Percentiles rank a stretch among this genome's conserved stretches.
phyloP scores from a whole-genome alignment of 1,140 invertebrate genomes.

The Hesperophylax magnus region DNA sequence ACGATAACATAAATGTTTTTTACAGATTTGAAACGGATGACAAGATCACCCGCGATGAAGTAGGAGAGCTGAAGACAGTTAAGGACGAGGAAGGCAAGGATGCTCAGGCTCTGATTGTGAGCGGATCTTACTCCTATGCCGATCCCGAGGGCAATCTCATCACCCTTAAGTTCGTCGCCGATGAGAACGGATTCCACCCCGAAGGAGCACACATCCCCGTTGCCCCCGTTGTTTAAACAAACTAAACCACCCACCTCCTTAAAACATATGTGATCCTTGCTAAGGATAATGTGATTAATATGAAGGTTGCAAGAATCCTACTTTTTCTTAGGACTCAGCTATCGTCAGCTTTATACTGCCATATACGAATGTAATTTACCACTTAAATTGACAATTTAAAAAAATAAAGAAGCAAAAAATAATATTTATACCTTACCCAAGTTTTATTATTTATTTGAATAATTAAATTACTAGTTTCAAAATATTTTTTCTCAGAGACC shows the following conservation, averaged over 20 bases:
- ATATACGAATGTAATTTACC: neutral
- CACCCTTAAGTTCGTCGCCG: slow-evolving; percentile 69
- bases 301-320: slow-evolving; percentile 31
- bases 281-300: neutral
- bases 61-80: slow-evolving; percentile 62
- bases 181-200: slow-evolving; percentile 64
- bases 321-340: slow-evolving; percentile 39
- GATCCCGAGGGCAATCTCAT: slow-evolving; percentile 52
- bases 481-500: too few relatives aligned
- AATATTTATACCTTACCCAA: neutral
- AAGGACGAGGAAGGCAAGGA: slow-evolving; percentile 67
- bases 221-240: slow-evolving; percentile 59
- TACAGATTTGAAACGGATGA: slow-evolving; percentile 65
- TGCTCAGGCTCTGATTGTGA: slow-evolving; percentile 63
- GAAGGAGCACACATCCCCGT: slow-evolving; percentile 71
- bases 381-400: neutral
- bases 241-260: neutral
- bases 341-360: neutral
- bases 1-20: neutral
- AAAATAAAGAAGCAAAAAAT: neutral
- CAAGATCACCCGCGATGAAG: slow-evolving; percentile 61
- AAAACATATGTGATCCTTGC: neutral
- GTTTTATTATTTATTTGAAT: neutral
- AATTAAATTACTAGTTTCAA: too few relatives aligned
- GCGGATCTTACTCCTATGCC: slow-evolving; percentile 52